Evolutionary conservation across 2,888 invertebrate genomes (phyloP).

Genomic region (Lumbricus terrestris): DNA sequence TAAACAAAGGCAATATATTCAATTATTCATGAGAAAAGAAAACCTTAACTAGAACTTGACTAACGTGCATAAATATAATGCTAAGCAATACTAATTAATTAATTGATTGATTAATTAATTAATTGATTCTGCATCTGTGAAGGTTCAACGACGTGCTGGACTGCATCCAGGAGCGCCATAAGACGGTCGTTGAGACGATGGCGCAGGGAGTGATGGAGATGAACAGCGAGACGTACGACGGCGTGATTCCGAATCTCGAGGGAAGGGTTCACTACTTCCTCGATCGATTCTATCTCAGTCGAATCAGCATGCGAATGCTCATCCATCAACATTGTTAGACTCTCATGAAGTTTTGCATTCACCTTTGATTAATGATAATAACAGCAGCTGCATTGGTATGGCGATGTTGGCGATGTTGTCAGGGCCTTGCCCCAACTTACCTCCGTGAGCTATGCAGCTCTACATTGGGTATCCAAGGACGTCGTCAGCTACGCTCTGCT

Average conservation of each 20-base stretch:
- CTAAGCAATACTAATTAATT: no score
- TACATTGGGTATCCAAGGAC: no score
- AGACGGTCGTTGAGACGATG: constrained; percentile 97
- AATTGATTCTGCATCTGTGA: background rate
- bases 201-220: constrained; percentile 92
- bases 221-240: constrained; percentile 63
- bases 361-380: background rate
- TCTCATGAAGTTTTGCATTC: background rate
- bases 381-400: no score
- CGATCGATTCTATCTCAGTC: constrained; percentile 96
- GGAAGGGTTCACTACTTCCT: constrained; percentile 97
- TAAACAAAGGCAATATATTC: no score
- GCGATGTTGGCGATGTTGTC: no score
- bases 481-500: no score
- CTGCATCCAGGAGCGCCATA: constrained; percentile 90
- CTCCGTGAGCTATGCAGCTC: no score
- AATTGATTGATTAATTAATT: no score
- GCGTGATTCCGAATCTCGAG: constrained; percentile 52
- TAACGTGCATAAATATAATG: no score
- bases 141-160: constrained; percentile 88
- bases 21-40: no score
- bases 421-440: no score
- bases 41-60: no score
- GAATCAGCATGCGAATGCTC: constrained; percentile 96
- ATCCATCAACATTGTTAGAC: constrained; percentile 92